A percentile compares a stretch with the other conserved stretches of the same genome.
Conservation (phyloP, 2,888 invertebrate genomes). For the Drosophila neotestacea region DNA sequence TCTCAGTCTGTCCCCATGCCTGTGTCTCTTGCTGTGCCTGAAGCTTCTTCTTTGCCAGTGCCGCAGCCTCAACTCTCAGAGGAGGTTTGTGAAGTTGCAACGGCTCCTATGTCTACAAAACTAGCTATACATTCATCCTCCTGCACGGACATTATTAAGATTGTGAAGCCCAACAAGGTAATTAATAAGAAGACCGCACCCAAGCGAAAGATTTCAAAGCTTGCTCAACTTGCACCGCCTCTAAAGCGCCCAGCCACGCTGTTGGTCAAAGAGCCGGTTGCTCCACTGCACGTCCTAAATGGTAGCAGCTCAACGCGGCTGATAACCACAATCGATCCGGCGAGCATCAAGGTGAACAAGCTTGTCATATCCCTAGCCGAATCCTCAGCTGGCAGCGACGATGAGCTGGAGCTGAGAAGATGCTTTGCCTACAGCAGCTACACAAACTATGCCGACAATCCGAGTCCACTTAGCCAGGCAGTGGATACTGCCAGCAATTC, state of each 20-base stretch:
- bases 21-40: not conserved
- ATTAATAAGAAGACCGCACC: slow-evolving; percentile 76
- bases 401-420: slow-evolving; percentile 60
- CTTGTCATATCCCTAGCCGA: slow-evolving; percentile 78
- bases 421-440: slow-evolving; percentile 25
- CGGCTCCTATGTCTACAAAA: not conserved
- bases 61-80: not conserved
- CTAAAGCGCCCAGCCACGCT: slow-evolving; percentile 55
- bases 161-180: slow-evolving; percentile 84
- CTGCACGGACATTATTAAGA: slow-evolving; percentile 66
- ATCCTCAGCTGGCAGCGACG: slow-evolving; percentile 78
- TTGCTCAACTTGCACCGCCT: slow-evolving; percentile 6
- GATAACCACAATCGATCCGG: slow-evolving; percentile 74
- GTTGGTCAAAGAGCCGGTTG: slow-evolving; percentile 55
- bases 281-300: slow-evolving; percentile 31
- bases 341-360: slow-evolving; percentile 74
- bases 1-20: not conserved
- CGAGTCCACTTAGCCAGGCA: slow-evolving; percentile 80
- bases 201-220: slow-evolving; percentile 60
- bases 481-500: slow-evolving; percentile 77
- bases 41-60: slow-evolving; percentile 4
- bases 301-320: slow-evolving; percentile 64
- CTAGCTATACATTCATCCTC: slow-evolving; percentile 5
- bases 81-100: not conserved
- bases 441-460: slow-evolving; percentile 70